Base-by-base conservation (phyloP, 2,113 vertebrate genomes). In the Colistium nudipinnis region DNA sequence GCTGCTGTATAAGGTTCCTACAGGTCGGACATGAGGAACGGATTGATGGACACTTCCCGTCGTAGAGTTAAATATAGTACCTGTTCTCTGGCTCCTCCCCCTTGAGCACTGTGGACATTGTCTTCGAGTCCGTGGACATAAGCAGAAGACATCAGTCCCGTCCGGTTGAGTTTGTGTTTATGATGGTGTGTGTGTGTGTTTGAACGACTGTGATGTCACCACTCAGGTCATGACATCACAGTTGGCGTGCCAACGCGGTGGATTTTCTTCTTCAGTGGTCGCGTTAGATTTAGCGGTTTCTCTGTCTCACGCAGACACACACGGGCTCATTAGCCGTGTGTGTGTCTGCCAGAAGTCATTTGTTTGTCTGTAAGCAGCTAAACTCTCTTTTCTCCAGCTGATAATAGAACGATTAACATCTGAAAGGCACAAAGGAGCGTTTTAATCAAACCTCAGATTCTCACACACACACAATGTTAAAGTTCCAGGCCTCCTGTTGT, bases 341-440 rank as follows among this genome's bases (percentile, higher is more conserved):
- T 57, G 74, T 83, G 65, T 82, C 69, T 76, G 88, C 77, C 80
- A 88, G 82, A 88, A 86, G 88, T 87, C 86, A 85, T 87, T 88
- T 89, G 86, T 88, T 88, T 88, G 88, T 85, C 76, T 89, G 87
- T 85, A 86, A 85, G 88, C 84, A 85, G 86, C 86, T 88, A 87
- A 90, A 90, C 80, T 89, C 75, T 17, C 75, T 62, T 89, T 88
- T 81, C 81, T 88, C 65, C 85, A 56, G 65, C 74, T 87, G 86
- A 87, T 90, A 88, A 88, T 87, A 53, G 70, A 88, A 73, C 35
- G 75, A 90, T 90, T 90, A 90, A 80, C 88, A 90, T 90, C 74
- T 88, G 35, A 88, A 89, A 89, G 82, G 63, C 87, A 84, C 78
- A 79, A 78, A 86, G 66, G 72, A 62, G 75, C 78, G 72, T 85